Evolutionary conservation across 2,888 invertebrate species (phyloP), one percentile per base, ranked within the genome.

Genomic region (Synanthedon vespiformis): DNA sequence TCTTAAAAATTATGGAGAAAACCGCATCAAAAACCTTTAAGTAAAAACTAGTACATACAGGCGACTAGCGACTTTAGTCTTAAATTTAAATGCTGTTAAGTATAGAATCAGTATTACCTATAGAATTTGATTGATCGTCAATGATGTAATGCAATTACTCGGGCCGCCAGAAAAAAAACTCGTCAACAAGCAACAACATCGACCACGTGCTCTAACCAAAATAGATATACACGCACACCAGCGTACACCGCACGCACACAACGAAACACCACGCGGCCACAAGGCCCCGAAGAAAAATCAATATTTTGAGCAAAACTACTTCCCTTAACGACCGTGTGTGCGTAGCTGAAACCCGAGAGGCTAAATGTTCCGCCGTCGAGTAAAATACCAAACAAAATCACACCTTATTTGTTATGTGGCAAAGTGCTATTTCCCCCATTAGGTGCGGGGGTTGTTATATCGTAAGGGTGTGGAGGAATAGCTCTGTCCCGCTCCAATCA

Each of bases 281-380:
- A 65, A 70, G 67, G 68, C 78, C 74, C 51, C 72, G 78, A 78
- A 78, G 85, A 85, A 86, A 87, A 87, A 87, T 87, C 86, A 86
- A 87, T 87, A 87, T 86, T 87, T 85, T 84, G 81, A 87, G 85
- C 86, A 84, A 85, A 87, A 84, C 83, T 83, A 80, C 84, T 85
- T 86, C 86, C 86, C 82, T 77, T 74, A 77, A 62, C 70, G 66
- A 65, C 63, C 60, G 58, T 76, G 85, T 85, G 84, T 84, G 85
- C 67, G 74, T 74, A 64, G 62, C 65, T 48, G 18, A 61, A 65
- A 72, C 67, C 67, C 64, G 60, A 49, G 56, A 61, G 54, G 56
- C 61, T 52, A 58, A 77, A 76, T 63, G 74, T 57, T 67, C 57
- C 60, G 78, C 67, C 62, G 41, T 48, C 57, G 53, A 54, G 56